A percentile compares a stretch with the other conserved stretches of the same genome.
Conservation (phyloP, 2,797 vertebrate species). For the Taeniopygia guttata region DNA sequence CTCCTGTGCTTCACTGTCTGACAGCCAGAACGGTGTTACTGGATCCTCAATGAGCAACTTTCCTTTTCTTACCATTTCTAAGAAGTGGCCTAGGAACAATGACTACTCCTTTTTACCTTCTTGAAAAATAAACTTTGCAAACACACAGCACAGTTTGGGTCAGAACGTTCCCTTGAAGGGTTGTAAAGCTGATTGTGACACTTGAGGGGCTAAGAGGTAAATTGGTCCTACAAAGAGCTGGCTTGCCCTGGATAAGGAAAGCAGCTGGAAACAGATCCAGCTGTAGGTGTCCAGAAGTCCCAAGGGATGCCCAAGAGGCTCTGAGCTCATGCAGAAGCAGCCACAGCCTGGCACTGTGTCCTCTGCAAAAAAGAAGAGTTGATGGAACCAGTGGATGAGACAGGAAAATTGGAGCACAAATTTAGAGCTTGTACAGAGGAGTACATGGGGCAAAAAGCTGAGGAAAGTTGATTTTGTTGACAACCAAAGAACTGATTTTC, state of each 20-base stretch:
- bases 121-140: background rate
- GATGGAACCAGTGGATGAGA: background rate
- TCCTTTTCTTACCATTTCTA: background rate
- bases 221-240: background rate
- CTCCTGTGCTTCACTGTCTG: slow-evolving; percentile 11
- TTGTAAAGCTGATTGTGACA: background rate
- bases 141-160: accelerated
- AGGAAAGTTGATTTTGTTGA: background rate
- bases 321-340: background rate
- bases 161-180: background rate
- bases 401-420: background rate
- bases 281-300: background rate
- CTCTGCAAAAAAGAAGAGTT: background rate
- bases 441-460: background rate
- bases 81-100: background rate
- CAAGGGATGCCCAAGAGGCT: background rate
- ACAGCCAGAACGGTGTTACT: background rate
- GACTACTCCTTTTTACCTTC: background rate
- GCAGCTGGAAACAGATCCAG: background rate
- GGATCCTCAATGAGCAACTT: background rate
- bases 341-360: background rate
- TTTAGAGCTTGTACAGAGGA: background rate
- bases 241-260: background rate
- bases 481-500: background rate
- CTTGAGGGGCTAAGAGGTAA: background rate